A percentile compares a stretch with the other conserved stretches of the same genome.
Conservation (phyloP, 2,888 invertebrate genomes). For the Chromoteleia sp. region DNA sequence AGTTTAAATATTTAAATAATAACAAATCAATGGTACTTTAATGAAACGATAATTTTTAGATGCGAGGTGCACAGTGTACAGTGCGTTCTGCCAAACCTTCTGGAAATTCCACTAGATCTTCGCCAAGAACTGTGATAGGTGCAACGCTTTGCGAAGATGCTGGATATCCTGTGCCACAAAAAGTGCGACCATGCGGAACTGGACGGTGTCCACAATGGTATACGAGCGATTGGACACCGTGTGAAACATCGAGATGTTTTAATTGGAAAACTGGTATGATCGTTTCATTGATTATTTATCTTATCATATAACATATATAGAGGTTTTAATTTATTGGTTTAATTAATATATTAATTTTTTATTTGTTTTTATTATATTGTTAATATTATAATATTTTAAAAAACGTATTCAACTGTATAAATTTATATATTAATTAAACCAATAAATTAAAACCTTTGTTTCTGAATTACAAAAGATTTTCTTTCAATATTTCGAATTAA, state of each 20-base stretch:
- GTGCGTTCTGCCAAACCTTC: constrained; percentile 86
- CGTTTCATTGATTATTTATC: not conserved
- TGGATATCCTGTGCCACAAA: constrained; percentile 88
- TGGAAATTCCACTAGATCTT: constrained; percentile 80
- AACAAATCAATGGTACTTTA: no score
- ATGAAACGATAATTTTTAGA: constrained; percentile 84
- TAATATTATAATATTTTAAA: no score
- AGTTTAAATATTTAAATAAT: no score
- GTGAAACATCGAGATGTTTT: constrained; percentile 88
- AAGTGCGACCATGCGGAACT: constrained; percentile 88
- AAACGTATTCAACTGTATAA: no score
- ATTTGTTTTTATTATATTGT: no score
- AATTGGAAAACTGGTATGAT: constrained; percentile 88
- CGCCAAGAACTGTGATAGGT: constrained; percentile 86
- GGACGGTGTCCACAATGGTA: constrained; percentile 91
- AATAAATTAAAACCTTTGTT: no score
- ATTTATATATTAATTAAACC: no score
- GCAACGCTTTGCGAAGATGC: constrained; percentile 90
- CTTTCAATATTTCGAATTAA: no score
- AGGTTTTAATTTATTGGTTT: no score
- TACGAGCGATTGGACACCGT: constrained; percentile 89
- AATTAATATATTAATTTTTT: no score
- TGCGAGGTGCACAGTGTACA: constrained; percentile 90
- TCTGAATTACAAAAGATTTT: no score
- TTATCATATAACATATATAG: no score